Evolutionary conservation across 2,113 vertebrate genomes (phyloP), one percentile per base, ranked within the genome.

Genomic region (Crypturellus undulatus): DNA sequence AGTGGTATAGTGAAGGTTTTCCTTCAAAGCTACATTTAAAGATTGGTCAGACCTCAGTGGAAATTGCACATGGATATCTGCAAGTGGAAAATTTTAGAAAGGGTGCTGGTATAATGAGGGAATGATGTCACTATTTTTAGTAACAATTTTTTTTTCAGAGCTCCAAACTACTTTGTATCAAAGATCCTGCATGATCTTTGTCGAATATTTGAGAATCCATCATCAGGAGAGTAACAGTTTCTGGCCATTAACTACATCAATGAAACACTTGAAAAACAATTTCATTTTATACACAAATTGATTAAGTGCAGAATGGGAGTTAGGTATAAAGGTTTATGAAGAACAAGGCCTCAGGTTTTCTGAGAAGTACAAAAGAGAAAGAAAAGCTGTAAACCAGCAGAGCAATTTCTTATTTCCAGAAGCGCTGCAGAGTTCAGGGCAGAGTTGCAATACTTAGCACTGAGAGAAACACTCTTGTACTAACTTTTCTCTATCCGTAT

Each of bases 401-500:
- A 12, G 25, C 62, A 21, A 32, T 59, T 86, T 78, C 47, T 60
- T 42, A 51, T 45, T 84, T 92, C 62, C 34, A 76, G 4, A 9
- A 25, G 19, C 54, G 36, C 42, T 79, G 25, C n/a, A 87, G 12
- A 9, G 40, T 32, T 92, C 34, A 36, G 34, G 56, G n/a, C 86
- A 96, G 43, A 68, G 63, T 12, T 8, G 1, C 9, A 70, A 80
- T 12, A 7, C 30, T 83, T 71, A 75, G 13, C 42, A 10, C n/a
- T 2, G 4, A 63, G n/a, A 84, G n/a, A 88, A 92, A 58, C 0
- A 0, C 19, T 82, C 8, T 84, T 72, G 22, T 63, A 72, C 42
- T 87, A 56, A 95, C 28, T 84, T 77, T 83, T 93, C 47, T 94
- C 71, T 87, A 93, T 86, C 78, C 8, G 2, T 68, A n/a, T 71